Evolutionary conservation across 2,888 invertebrate genomes (phyloP), one percentile per base, ranked within the genome.

Genomic region (Epirrhoe tristata): DNA sequence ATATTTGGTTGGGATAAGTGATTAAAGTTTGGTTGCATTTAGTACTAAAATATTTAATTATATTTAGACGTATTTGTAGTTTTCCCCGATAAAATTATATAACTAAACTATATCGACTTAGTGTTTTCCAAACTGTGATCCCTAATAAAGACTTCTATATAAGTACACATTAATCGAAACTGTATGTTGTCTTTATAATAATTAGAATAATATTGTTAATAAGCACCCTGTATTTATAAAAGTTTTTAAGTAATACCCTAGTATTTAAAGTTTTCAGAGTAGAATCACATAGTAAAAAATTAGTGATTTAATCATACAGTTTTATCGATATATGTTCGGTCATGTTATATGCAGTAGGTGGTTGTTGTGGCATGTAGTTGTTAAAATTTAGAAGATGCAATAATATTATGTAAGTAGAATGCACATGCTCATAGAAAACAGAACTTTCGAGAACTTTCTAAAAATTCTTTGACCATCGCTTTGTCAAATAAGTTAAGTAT

Each of bases 101-200:
- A 1, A 52, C 24, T 85, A 85, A 1, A 52, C 24, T 85, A 85
- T 89, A 87, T 85, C 79, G 83, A 87, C 85, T 87, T 91, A 93
- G 91, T 82, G 83, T 89, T 92, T 90, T 90, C 92, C 92, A 90
- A 89, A 88, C 93, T 93, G 93, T 93, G 93, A 93, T 93, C 92
- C 93, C 92, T 89, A 86, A 88, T 90, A 91, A 93, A 93, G 93
- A 93, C 93, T 93, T 93, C 90, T 92, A 90, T 84, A 80, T 93
- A 92, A 90, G 92, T 90, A 88, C 84, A 83, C 83, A 80, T 80
- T 84, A 82, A 79, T 80, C 79, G 67, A 65, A 72, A 75, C 66
- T 75, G 70, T 71, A 77, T 77, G 75, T 73, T 73, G 76, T 71
- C 78, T 78, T 76, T 76, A 78, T 72, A 68, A 72, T 64, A 74